Evolutionary conservation across 2,113 vertebrate species (phyloP).

Genomic region (Formicarius rufipectus): DNA sequence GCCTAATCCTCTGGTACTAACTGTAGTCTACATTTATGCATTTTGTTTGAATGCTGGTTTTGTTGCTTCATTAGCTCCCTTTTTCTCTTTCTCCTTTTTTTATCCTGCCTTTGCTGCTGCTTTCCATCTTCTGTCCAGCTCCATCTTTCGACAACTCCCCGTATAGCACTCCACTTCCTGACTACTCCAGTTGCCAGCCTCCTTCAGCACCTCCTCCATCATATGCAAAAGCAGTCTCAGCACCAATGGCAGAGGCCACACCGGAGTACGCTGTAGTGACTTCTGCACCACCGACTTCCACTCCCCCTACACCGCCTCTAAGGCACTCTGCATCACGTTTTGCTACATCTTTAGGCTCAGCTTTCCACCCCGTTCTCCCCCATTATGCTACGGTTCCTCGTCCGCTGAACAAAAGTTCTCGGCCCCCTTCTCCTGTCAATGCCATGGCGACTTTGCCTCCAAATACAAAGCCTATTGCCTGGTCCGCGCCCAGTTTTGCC

Average conservation of each 20-base stretch:
- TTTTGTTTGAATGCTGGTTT: slow-evolving; percentile 87
- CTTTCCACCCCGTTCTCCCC: slow-evolving; percentile 97
- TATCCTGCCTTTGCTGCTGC: slow-evolving; percentile 83
- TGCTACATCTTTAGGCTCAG: slow-evolving; percentile 94
- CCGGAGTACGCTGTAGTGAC: slow-evolving; percentile 81
- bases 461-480: slow-evolving; percentile 83
- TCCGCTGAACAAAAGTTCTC: slow-evolving; percentile 82
- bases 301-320: slow-evolving; percentile 93
- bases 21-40: slow-evolving; percentile 77
- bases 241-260: slow-evolving; percentile 80
- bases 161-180: slow-evolving; percentile 86
- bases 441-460: slow-evolving; percentile 72
- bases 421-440: slow-evolving; percentile 79
- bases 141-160: slow-evolving; percentile 93
- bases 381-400: slow-evolving; percentile 94
- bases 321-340: slow-evolving; percentile 95
- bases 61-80: slow-evolving; percentile 90
- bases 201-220: slow-evolving; percentile 82
- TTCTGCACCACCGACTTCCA: slow-evolving; percentile 77
- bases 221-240: slow-evolving; percentile 84
- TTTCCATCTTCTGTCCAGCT: slow-evolving; percentile 78
- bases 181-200: slow-evolving; percentile 85
- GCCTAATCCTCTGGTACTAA: slow-evolving; percentile 83
- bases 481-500: slow-evolving; percentile 86
- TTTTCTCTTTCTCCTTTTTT: slow-evolving; percentile 85